Conservation (phyloP, 2,888 invertebrate species). For the Melanotus villosus region DNA sequence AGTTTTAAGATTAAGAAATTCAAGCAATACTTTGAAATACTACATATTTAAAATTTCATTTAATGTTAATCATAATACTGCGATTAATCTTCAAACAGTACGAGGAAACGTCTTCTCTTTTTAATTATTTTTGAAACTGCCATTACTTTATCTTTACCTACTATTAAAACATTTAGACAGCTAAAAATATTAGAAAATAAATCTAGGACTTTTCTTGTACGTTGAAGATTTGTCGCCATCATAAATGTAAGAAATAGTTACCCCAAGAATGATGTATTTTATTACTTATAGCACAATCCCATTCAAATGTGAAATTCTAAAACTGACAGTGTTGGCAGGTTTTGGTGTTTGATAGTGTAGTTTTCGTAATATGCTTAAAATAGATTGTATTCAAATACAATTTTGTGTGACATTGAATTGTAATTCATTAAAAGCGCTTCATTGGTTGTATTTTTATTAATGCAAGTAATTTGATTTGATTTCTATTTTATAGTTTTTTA, state of each 20-base stretch:
- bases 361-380: conserved; percentile 23
- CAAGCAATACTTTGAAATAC: neutral
- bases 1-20: neutral
- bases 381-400: conserved; percentile 26
- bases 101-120: neutral
- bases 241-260: neutral
- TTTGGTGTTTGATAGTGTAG: conserved; percentile 22
- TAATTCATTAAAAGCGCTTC: conserved; percentile 20
- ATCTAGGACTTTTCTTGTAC: neutral
- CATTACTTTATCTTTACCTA: neutral
- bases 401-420: conserved; percentile 28
- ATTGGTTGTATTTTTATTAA: conserved; percentile 14
- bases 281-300: conserved; percentile 12
- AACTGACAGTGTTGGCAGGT: conserved; percentile 14
- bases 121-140: neutral
- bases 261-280: conserved; percentile 18
- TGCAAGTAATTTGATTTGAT: neutral
- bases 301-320: conserved; percentile 12
- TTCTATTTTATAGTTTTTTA: too few species aligned
- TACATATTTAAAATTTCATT: neutral
- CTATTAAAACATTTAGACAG: too few species aligned
- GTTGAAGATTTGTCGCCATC: neutral
- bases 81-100: conserved; percentile 7
- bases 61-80: neutral
- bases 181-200: too few species aligned